phyloP scores from a whole-genome alignment of 2,797 vertebrate species.

The Propithecus deckenii region DNA sequence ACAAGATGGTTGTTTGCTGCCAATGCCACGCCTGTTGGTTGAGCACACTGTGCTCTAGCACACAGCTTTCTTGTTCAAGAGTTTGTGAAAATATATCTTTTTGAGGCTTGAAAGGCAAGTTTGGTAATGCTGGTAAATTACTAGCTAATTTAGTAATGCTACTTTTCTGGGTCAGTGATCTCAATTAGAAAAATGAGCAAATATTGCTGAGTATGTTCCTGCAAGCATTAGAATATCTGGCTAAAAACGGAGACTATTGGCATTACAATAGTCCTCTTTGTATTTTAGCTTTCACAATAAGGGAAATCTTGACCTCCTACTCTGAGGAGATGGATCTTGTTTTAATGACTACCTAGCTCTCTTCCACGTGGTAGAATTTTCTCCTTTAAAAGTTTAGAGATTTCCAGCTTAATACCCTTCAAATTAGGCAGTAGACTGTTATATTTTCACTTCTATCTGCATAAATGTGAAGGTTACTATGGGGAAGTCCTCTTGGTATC shows the following conservation, averaged over 20 bases:
- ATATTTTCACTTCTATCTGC: not conserved
- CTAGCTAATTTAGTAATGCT: constrained; percentile 13
- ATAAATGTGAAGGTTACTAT: constrained; percentile 17
- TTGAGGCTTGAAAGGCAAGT: not conserved
- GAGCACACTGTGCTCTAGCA: not conserved
- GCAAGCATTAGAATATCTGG: constrained; percentile 19
- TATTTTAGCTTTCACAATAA: not conserved
- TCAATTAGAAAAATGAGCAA: constrained; percentile 54
- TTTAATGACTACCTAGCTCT: not conserved
- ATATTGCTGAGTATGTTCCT: not conserved
- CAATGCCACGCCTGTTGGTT: not conserved
- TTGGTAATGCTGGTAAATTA: not conserved
- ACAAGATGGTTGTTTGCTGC: not conserved
- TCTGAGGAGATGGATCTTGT: not conserved
- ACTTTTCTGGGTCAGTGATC: not conserved
- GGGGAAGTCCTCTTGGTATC: not conserved
- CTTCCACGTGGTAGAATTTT: not conserved
- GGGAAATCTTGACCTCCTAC: constrained; percentile 10
- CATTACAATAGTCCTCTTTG: not conserved
- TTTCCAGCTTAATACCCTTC: not conserved
- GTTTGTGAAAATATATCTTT: not conserved
- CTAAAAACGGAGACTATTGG: not conserved
- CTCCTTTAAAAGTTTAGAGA: constrained; percentile 13
- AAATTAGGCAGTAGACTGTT: not conserved
- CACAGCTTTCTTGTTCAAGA: not conserved